Evolutionary conservation across 2,797 vertebrate genomes (phyloP).

Genomic region (Coracias cyanogaster): DNA sequence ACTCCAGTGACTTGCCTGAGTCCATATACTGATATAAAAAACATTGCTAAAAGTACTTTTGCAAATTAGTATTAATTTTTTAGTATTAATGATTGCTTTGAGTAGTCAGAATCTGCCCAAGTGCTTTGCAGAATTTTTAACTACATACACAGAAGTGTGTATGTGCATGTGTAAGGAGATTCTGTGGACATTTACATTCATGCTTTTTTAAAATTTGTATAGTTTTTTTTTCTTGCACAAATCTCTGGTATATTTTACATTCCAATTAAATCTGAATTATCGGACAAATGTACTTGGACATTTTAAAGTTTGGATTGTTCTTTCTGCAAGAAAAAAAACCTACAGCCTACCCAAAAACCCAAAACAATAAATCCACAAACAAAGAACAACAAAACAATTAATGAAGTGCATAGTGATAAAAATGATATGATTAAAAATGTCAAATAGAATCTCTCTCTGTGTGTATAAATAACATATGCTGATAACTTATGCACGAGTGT

Average conservation of each 20-base stretch:
- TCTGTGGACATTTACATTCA: not conserved
- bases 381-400: not conserved
- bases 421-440: not conserved
- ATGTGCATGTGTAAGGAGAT: not conserved
- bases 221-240: not conserved
- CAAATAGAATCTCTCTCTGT: not conserved
- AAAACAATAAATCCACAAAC: not conserved
- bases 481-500: not conserved
- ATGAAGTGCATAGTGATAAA: not conserved
- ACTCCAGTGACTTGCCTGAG: not conserved
- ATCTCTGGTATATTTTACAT: not conserved
- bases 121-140: not conserved
- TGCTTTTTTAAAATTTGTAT: not conserved
- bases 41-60: not conserved
- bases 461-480: not conserved
- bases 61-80: not conserved
- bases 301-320: not conserved
- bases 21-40: not conserved
- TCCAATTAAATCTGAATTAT: not conserved
- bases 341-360: fast-evolving
- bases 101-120: not conserved
- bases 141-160: not conserved
- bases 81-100: not conserved
- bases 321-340: not conserved
- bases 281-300: not conserved